Conservation (phyloP, 2,797 vertebrate genomes). For the Pelodytes ibericus region DNA sequence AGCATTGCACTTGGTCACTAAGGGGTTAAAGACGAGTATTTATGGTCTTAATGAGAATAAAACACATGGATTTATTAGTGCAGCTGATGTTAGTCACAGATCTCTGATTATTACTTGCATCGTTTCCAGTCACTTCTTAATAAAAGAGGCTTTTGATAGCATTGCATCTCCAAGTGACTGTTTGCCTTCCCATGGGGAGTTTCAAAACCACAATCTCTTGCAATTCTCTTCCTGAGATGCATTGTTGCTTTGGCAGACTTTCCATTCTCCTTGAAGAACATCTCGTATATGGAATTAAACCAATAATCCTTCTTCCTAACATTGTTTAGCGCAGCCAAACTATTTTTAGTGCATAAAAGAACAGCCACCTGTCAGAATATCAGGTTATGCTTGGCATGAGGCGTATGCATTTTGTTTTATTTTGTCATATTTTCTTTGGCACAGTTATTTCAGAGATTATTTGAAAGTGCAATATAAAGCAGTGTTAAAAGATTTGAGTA, state of each 20-base stretch:
- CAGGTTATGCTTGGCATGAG: slow-evolving; percentile 15
- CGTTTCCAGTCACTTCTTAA: not conserved
- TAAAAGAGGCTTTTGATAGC: slow-evolving; percentile 18
- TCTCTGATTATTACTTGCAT: not conserved
- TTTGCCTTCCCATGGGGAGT: slow-evolving; percentile 45
- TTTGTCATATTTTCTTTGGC: slow-evolving; percentile 18
- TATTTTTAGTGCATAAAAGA: slow-evolving; percentile 37
- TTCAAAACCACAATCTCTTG: slow-evolving; percentile 26
- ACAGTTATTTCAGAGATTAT: slow-evolving; percentile 45
- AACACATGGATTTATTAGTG: too few relatives aligned
- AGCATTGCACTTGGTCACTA: too few relatives aligned
- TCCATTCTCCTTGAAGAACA: slow-evolving; percentile 39
- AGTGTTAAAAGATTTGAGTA: slow-evolving; percentile 8
- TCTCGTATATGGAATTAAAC: slow-evolving; percentile 35
- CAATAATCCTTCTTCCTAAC: slow-evolving; percentile 24
- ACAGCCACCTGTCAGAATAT: slow-evolving; percentile 12
- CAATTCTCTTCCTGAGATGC: slow-evolving; percentile 29
- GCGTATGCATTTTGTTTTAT: slow-evolving; percentile 27
- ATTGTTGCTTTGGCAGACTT: slow-evolving; percentile 32
- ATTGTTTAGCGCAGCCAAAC: slow-evolving; percentile 22
- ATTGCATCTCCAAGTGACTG: slow-evolving; percentile 39
- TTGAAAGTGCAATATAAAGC: slow-evolving; percentile 31
- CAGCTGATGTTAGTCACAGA: not conserved
- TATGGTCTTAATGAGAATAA: too few relatives aligned
- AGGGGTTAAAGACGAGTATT: too few relatives aligned